Conservation (phyloP, 2,797 vertebrate species). For the Sphenopsis melanotis region DNA sequence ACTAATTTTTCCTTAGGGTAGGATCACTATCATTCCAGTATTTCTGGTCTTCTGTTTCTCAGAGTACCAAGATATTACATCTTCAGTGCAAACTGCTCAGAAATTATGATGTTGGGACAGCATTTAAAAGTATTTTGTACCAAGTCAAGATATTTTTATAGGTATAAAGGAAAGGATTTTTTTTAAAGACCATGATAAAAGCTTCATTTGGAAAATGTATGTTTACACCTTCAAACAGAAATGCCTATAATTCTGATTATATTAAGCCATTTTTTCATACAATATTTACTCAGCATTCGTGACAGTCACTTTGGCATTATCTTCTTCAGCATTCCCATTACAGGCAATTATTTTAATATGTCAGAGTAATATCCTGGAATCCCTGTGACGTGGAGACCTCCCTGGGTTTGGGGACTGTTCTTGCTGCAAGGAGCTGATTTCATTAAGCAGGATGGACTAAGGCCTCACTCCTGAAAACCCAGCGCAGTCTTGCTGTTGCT, state of each 20-base stretch:
- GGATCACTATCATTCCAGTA: background rate
- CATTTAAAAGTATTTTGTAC: background rate
- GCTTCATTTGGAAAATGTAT: background rate
- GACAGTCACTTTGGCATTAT: background rate
- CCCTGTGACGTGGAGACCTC: background rate
- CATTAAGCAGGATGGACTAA: background rate
- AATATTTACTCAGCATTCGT: background rate
- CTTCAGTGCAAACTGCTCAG: background rate
- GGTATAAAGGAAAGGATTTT: background rate
- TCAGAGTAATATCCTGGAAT: background rate
- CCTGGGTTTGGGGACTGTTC: background rate
- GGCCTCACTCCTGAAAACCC: background rate
- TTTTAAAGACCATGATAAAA: background rate
- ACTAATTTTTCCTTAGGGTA: background rate
- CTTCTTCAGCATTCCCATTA: background rate
- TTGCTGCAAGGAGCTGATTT: background rate
- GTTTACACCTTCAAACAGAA: background rate
- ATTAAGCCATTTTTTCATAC: background rate
- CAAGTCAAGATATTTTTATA: background rate
- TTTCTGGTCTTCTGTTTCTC: background rate
- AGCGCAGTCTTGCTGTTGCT: accelerated
- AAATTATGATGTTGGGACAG: background rate
- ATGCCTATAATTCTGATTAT: background rate
- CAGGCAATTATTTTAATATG: background rate
- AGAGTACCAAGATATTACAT: background rate